phyloP scores from a whole-genome alignment of 2,888 invertebrate species.

The Merodon equestris region DNA sequence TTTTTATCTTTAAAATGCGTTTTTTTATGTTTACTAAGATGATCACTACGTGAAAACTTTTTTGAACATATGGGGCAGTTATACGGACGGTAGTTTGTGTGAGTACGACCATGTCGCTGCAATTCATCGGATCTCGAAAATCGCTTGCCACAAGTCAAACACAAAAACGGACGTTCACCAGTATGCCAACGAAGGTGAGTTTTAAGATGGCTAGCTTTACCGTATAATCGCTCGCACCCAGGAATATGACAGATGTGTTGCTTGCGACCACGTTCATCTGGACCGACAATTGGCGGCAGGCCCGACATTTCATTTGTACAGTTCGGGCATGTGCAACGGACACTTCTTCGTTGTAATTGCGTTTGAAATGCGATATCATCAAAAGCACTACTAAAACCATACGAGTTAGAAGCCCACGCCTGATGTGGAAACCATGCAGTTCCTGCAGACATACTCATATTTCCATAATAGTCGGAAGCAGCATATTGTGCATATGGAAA shows the following conservation, averaged over 20 bases:
- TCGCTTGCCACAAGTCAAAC: conserved; percentile 92
- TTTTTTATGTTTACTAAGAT: conserved; percentile 94
- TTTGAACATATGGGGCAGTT: conserved; percentile 92
- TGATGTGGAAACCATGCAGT: conserved; percentile 77
- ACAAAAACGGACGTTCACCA: conserved; percentile 93
- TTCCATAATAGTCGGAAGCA: conserved; percentile 76
- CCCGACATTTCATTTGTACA: conserved; percentile 89
- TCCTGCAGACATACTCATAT: conserved; percentile 76
- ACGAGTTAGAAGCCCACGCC: conserved; percentile 76
- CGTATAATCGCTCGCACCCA: conserved; percentile 93
- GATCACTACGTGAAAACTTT: conserved; percentile 95
- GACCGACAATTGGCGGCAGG: conserved; percentile 85
- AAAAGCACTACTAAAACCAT: conserved; percentile 75
- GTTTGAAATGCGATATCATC: conserved; percentile 78
- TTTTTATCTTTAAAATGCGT: conserved; percentile 84
- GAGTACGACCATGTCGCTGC: conserved; percentile 92
- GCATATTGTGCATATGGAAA: conserved; percentile 78
- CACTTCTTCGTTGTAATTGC: conserved; percentile 85
- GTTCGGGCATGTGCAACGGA: conserved; percentile 90
- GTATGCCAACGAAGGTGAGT: conserved; percentile 96
- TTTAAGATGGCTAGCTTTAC: conserved; percentile 95
- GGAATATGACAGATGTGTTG: conserved; percentile 92
- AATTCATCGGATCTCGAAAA: conserved; percentile 96
- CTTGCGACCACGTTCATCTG: conserved; percentile 87
- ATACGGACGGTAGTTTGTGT: conserved; percentile 94